Evolutionary conservation across 2,888 invertebrate genomes (phyloP).

Genomic region (Coecobrya sp.): DNA sequence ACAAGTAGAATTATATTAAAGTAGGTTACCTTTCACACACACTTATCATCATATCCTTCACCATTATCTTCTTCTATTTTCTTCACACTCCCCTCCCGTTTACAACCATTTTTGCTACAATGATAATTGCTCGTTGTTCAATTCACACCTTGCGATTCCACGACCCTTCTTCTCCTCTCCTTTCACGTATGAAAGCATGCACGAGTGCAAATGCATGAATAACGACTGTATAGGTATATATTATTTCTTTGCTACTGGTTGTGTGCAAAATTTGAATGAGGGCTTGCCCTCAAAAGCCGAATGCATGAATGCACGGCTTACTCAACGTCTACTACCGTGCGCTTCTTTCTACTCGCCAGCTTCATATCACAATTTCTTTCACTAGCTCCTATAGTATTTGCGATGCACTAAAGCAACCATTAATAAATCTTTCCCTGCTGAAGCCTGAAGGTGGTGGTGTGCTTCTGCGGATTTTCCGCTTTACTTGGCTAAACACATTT

Average conservation of each 20-base stretch:
- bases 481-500: slow-evolving; percentile 67
- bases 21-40: background rate
- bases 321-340: background rate
- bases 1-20: background rate
- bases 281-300: background rate
- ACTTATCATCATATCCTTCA: background rate
- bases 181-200: slow-evolving; percentile 8
- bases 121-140: slow-evolving; percentile 35
- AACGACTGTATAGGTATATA: background rate
- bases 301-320: slow-evolving; percentile 49
- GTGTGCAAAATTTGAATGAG: background rate
- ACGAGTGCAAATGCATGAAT: slow-evolving; percentile 44
- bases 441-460: slow-evolving; percentile 51
- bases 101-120: slow-evolving; percentile 21
- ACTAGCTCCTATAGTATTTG: slow-evolving; percentile 8
- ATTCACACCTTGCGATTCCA: background rate
- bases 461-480: slow-evolving; percentile 76
- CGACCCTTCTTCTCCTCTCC: background rate
- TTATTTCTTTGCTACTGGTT: background rate
- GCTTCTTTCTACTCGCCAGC: background rate
- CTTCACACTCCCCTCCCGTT: slow-evolving; percentile 21
- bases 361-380: background rate
- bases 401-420: slow-evolving; percentile 72
- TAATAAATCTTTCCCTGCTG: slow-evolving; percentile 67
- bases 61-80: background rate